phyloP scores from a whole-genome alignment of 2,113 vertebrate genomes.

The Felis catus region DNA sequence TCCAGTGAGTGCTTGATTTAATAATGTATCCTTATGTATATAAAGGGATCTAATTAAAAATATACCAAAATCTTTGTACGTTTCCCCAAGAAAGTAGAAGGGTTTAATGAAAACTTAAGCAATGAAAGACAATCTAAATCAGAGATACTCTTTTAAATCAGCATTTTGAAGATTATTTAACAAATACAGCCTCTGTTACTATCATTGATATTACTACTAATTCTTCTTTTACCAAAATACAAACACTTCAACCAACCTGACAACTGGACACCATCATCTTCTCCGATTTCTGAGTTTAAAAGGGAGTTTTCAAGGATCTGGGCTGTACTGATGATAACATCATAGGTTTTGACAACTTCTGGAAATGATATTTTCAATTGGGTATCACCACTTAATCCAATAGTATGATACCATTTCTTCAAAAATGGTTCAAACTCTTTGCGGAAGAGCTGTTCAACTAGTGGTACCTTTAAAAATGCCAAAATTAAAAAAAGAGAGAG shows the following conservation, averaged over 20 bases:
- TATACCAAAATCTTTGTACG: background rate
- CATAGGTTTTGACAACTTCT: conserved; percentile 88
- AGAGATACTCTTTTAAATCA: background rate
- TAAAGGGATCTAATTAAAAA: background rate
- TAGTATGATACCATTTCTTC: conserved; percentile 88
- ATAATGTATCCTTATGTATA: background rate
- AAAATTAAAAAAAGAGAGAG: conserved; percentile 49
- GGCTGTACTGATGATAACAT: conserved; percentile 97
- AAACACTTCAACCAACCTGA: conserved; percentile 85
- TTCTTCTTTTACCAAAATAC: background rate
- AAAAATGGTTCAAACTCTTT: conserved; percentile 91
- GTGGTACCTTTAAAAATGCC: conserved; percentile 87
- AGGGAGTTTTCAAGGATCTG: conserved; percentile 97
- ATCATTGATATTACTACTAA: background rate
- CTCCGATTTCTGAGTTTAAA: conserved; percentile 84
- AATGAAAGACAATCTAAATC: background rate
- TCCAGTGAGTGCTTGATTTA: background rate
- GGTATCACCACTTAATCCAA: conserved; percentile 92
- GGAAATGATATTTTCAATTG: conserved; percentile 96
- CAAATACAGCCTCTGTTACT: background rate
- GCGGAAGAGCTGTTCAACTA: conserved; percentile 94
- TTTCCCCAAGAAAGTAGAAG: background rate
- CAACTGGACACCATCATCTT: conserved; percentile 90
- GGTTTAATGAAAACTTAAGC: background rate
- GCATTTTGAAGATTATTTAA: background rate